These are phyloP conservation scores for Tetraodon nigroviridis DNA, from an alignment of 2,113 vertebrate genomes.

Conservation along the genomic window DNA sequence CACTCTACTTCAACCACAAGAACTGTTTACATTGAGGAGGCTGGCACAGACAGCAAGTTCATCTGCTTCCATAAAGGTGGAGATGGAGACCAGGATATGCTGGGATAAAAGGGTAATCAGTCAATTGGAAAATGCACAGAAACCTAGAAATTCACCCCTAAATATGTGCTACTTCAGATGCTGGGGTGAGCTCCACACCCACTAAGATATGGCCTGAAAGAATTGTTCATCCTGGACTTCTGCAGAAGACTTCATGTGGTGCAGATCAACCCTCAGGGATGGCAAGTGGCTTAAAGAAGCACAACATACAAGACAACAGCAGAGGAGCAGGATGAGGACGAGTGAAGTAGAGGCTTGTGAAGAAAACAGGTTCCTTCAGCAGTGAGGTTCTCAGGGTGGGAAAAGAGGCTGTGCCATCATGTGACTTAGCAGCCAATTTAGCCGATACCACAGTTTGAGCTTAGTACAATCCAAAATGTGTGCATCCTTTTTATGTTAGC, in stretches of 20 bases:
- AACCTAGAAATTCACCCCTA: constrained; percentile 87
- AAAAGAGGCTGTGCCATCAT: too few species aligned
- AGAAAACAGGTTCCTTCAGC: constrained; percentile 68
- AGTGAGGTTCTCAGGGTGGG: constrained; percentile 52
- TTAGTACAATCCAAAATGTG: too few species aligned
- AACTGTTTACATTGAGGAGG: constrained; percentile 80
- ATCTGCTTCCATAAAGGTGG: constrained; percentile 84
- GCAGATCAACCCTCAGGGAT: constrained; percentile 84
- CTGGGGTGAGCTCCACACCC: constrained; percentile 82
- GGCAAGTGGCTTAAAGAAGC: constrained; percentile 87
- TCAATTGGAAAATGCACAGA: constrained; percentile 76
- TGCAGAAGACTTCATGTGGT: constrained; percentile 80
- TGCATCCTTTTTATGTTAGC: too few species aligned
- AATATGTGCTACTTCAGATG: constrained; percentile 83
- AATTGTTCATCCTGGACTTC: constrained; percentile 85
- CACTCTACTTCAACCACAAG: constrained; percentile 87
- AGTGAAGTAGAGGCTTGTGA: constrained; percentile 51
- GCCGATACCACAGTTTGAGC: too few species aligned
- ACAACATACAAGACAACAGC: constrained; percentile 79
- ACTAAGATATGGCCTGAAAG: constrained; percentile 91
- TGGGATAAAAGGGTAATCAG: constrained; percentile 82
- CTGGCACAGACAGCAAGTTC: constrained; percentile 89
- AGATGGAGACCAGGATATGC: constrained; percentile 89
- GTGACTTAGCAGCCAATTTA: too few species aligned
- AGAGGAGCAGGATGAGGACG: constrained; percentile 55